Conservation (phyloP, 2,888 invertebrate genomes). For the Spialia ferax region DNA sequence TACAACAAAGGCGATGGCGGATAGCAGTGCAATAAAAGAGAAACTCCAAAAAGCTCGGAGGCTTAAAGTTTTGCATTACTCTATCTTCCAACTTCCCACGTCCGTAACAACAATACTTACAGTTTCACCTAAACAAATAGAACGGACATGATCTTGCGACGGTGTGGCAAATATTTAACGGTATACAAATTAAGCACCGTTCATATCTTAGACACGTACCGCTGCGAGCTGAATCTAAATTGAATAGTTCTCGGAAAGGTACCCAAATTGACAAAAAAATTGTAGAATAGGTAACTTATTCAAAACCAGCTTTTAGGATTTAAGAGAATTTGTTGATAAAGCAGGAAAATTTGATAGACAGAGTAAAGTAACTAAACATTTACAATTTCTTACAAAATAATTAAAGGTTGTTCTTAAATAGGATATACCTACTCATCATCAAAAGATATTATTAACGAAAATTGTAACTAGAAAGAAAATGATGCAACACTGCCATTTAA, state of each 20-base stretch:
- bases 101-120: slow-evolving; percentile 63
- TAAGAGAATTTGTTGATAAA: background rate
- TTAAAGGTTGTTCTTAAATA: no score
- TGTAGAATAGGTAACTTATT: slow-evolving; percentile 17
- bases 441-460: no score
- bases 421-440: no score
- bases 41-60: slow-evolving; percentile 55
- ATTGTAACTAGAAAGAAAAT: no score
- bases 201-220: slow-evolving; percentile 36
- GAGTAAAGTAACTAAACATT: background rate
- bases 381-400: background rate
- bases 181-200: slow-evolving; percentile 50
- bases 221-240: slow-evolving; percentile 32
- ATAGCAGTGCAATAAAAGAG: slow-evolving; percentile 61
- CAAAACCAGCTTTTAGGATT: slow-evolving; percentile 16
- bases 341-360: background rate
- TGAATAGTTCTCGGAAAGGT: slow-evolving; percentile 36
- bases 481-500: no score
- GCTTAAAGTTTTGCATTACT: slow-evolving; percentile 51
- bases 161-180: slow-evolving; percentile 70
- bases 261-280: slow-evolving; percentile 28
- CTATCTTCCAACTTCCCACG: slow-evolving; percentile 68
- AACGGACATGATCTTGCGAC: slow-evolving; percentile 40
- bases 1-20: slow-evolving; percentile 17
- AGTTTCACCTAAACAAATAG: slow-evolving; percentile 75